These are phyloP conservation scores for Euwallacea similis DNA, from an alignment of 1,140 invertebrate genomes.

Conservation along the genomic window DNA sequence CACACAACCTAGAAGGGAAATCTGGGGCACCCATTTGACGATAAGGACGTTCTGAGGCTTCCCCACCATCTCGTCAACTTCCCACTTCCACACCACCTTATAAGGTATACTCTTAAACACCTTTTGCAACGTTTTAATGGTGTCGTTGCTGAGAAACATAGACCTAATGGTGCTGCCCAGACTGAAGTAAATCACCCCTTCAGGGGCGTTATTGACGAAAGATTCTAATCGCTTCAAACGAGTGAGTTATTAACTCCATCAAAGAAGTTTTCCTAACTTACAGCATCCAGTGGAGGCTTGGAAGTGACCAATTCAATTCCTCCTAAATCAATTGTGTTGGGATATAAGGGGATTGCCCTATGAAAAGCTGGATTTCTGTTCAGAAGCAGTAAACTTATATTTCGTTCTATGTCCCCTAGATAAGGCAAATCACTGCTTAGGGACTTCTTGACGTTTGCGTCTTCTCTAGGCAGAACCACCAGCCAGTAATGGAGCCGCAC, in stretches of 20 bases:
- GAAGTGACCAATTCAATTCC: constrained; percentile 37
- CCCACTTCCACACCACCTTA: constrained; percentile 62
- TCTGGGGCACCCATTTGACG: constrained; percentile 59
- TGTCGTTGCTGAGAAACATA: constrained; percentile 50
- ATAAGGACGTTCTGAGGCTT: constrained; percentile 56
- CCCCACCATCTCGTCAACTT: constrained; percentile 48
- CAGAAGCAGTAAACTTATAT: constrained; percentile 40
- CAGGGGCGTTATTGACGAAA: constrained; percentile 52
- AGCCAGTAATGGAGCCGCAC: constrained; percentile 32
- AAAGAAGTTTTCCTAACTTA: neutral
- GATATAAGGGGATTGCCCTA: constrained; percentile 41
- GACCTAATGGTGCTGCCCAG: constrained; percentile 57
- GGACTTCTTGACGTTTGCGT: constrained; percentile 50
- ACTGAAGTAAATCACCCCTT: constrained; percentile 58
- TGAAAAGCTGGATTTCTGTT: constrained; percentile 42
- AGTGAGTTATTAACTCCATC: constrained; percentile 49
- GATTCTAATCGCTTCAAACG: constrained; percentile 60
- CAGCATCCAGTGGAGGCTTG: constrained; percentile 4
- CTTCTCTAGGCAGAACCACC: constrained; percentile 40
- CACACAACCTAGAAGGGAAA: constrained; percentile 55
- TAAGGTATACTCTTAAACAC: constrained; percentile 56
- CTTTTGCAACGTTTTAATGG: constrained; percentile 53
- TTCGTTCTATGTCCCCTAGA: constrained; percentile 40
- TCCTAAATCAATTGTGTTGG: constrained; percentile 40
- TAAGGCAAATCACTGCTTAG: constrained; percentile 52